phyloP scores from a whole-genome alignment of 37 sponge, comb jelly and placozoan species.

The Hexactinellida sp. region DNA sequence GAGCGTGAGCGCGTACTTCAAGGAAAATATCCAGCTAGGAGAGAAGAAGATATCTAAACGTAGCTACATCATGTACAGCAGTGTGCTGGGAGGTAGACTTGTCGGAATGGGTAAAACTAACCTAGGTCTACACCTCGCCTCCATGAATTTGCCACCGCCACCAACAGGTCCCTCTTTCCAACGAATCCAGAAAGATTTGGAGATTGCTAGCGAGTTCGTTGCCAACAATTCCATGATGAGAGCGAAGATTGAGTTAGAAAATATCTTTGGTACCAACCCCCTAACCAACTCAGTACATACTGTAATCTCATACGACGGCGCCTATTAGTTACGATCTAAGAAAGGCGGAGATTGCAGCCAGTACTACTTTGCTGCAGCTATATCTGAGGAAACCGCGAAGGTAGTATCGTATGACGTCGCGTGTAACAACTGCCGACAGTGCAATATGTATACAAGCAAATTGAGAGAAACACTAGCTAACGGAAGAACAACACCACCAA shows the following conservation, averaged over 20 bases:
- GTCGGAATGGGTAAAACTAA: not conserved
- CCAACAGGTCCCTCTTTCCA: too few species aligned
- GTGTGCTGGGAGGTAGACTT: not conserved
- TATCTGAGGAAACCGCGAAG: not conserved
- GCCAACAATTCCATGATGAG: not conserved
- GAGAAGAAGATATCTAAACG: not conserved
- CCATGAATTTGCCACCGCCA: too few species aligned
- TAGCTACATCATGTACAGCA: not conserved
- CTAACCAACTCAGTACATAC: not conserved
- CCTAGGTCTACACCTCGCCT: too few species aligned
- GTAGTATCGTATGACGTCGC: not conserved
- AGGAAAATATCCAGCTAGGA: not conserved
- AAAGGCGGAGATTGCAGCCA: not conserved
- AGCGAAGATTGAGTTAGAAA: not conserved
- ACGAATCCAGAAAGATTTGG: too few species aligned
- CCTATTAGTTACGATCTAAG: not conserved
- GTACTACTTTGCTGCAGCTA: not conserved
- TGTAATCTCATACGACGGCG: not conserved
- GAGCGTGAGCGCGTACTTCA: not conserved
- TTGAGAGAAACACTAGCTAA: not conserved
- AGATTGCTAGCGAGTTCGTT: not conserved
- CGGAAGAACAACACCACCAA: not conserved
- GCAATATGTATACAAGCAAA: not conserved
- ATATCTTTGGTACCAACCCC: not conserved
- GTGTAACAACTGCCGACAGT: not conserved